Evolutionary conservation across 2,888 invertebrate genomes (phyloP).

Genomic region (Oscheius onirici): DNA sequence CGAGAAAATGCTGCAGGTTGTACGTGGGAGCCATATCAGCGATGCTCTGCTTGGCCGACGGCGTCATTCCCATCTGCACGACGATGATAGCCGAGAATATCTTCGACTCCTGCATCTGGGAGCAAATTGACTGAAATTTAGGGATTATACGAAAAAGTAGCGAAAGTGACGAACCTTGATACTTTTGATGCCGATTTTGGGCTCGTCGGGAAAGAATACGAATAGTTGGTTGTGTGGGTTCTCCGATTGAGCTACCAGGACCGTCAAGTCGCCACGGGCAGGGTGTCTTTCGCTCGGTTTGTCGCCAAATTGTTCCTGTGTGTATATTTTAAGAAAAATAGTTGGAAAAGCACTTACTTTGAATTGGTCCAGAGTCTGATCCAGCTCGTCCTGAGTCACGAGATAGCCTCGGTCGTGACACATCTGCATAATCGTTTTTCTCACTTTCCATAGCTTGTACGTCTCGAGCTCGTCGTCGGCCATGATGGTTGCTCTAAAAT

Average conservation of each 20-base stretch:
- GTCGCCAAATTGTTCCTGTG: slow-evolving; percentile 81
- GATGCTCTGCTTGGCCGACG: slow-evolving; percentile 84
- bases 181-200: slow-evolving; percentile 97
- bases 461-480: slow-evolving; percentile 94
- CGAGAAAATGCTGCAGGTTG: slow-evolving; percentile 86
- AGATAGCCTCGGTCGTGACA: slow-evolving; percentile 98
- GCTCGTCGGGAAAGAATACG: slow-evolving; percentile 98
- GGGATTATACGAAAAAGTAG: neutral
- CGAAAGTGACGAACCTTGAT: slow-evolving; percentile 78
- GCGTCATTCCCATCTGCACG: slow-evolving; percentile 96
- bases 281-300: slow-evolving; percentile 82
- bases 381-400: slow-evolving; percentile 98
- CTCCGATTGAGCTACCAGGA: slow-evolving; percentile 97
- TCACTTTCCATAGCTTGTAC: slow-evolving; percentile 94
- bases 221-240: slow-evolving; percentile 99
- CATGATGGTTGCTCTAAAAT: too few species aligned
- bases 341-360: slow-evolving; percentile 78
- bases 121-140: slow-evolving; percentile 83
- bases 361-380: slow-evolving; percentile 96
- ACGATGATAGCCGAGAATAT: slow-evolving; percentile 97
- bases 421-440: slow-evolving; percentile 75
- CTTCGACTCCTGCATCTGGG: slow-evolving; percentile 94
- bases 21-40: slow-evolving; percentile 99
- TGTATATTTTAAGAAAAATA: too few species aligned
- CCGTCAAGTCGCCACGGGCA: slow-evolving; percentile 90